phyloP scores from a whole-genome alignment of 2,797 vertebrate species.

The Petrocephalus sullivani region DNA sequence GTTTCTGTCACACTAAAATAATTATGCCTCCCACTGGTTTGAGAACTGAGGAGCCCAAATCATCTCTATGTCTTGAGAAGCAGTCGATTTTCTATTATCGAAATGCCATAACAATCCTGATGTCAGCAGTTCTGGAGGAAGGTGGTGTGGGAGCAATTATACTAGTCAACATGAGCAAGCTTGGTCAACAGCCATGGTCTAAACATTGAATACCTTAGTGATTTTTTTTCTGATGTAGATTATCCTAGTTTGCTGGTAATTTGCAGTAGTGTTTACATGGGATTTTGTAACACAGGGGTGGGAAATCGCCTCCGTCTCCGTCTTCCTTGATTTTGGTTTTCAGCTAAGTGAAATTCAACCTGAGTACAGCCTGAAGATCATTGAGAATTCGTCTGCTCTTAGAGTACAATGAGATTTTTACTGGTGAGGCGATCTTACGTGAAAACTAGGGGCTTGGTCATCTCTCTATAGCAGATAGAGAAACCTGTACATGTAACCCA shows the following conservation, averaged over 20 bases:
- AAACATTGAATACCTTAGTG: background rate
- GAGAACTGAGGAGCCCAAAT: background rate
- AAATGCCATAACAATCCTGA: conserved; percentile 6
- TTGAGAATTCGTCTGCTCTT: background rate
- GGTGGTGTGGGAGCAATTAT: background rate
- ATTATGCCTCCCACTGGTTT: conserved; percentile 5
- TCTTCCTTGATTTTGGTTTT: background rate
- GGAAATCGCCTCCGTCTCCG: background rate
- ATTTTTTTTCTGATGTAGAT: background rate
- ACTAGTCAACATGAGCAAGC: background rate
- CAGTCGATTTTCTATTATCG: conserved; percentile 11
- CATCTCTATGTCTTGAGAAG: conserved; percentile 4
- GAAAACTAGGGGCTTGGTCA: background rate
- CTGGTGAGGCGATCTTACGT: background rate
- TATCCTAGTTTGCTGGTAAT: background rate
- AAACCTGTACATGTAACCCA: background rate
- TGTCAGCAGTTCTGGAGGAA: background rate
- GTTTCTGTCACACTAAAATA: background rate
- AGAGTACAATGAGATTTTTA: background rate
- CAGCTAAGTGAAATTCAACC: background rate
- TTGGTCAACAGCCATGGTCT: background rate
- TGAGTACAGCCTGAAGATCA: background rate
- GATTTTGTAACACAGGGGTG: background rate
- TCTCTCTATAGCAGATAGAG: background rate
- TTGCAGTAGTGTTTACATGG: background rate